Evolutionary conservation across 2,888 invertebrate genomes (phyloP), one percentile per base, ranked within the genome.

Genomic region (Branchinecta sandiegonensis): DNA sequence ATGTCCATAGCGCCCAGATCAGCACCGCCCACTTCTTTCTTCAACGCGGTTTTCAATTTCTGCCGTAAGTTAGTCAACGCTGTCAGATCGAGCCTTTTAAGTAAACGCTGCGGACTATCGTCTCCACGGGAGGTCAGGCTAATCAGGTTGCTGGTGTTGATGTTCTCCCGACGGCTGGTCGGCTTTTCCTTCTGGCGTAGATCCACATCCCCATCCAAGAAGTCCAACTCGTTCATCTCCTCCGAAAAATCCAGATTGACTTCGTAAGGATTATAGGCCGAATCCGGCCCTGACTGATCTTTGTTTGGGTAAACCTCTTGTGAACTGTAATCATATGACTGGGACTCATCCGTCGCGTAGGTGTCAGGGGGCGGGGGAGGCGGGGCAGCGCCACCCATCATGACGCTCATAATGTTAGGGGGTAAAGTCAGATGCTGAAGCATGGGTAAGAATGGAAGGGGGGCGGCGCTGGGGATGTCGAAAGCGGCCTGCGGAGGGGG

Each of bases 1-100:
- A 56, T 56, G 23, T 56, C 63, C n/a, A 56, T n/a, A 2, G n/a
- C 63, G 11, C 63, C 63, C 8, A 56, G 23, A 56, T 56, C 63
- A 10, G 12, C 23, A 56, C 23, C 63, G 23, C 63, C 63, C n/a
- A 10, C 63, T 56, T 56, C 63, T 56, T 56, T n/a, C 23, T 56
- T 56, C 9, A 56, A 56, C n/a, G 63, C 63, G 8, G n/a, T 56
- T 56, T 10, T 56, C 8, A 56, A 1, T 56, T 56, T 56, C 63
- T 56, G 63, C 23, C 23, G n/a, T 23, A 56, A 56, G 23, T 56
- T 56, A 23, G 63, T 56, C 63, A 56, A 56, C n/a, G 63, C 63
- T 17, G 63, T n/a, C 23, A 56, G n/a, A 56, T 56, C 63, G n/a
- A 56, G 63, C n/a, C 14, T 10, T 17, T 11, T 56, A 10, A 56